A percentile compares a stretch with the other conserved stretches of the same genome.
Evolutionary conservation across 1,140 invertebrate genomes (phyloP).

Genomic region (Lutraria rhynchaena): DNA sequence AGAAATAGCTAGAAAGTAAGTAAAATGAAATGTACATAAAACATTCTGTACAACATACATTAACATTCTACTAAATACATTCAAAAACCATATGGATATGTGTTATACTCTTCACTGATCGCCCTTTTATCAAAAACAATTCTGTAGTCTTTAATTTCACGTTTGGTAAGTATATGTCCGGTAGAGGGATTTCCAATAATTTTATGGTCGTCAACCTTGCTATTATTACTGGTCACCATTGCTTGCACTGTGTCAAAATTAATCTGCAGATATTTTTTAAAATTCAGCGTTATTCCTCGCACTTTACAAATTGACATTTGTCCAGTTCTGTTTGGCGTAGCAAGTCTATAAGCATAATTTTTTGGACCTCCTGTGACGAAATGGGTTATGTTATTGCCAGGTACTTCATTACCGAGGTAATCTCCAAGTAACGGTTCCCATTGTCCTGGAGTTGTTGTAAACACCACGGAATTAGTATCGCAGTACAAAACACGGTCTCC

Average conservation of each 20-base stretch:
- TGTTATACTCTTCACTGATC: background rate
- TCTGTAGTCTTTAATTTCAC: constrained; percentile 26
- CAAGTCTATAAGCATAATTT: too few species aligned
- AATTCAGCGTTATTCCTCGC: constrained; percentile 42
- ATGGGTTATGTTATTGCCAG: constrained; percentile 21
- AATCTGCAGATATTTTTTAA: constrained; percentile 22
- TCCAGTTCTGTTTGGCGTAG: too few species aligned
- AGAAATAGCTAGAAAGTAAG: too few species aligned
- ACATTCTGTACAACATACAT: too few species aligned
- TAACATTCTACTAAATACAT: too few species aligned
- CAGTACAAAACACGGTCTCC: constrained; percentile 75
- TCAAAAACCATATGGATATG: constrained; percentile 26
- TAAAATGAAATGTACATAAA: too few species aligned
- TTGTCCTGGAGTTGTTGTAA: constrained; percentile 60
- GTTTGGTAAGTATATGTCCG: background rate
- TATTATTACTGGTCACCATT: constrained; percentile 12
- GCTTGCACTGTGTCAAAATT: constrained; percentile 15
- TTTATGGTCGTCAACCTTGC: constrained; percentile 3
- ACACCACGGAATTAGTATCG: constrained; percentile 80
- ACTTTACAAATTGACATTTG: constrained; percentile 37
- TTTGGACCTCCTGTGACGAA: too few species aligned
- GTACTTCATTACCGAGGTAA: constrained; percentile 16
- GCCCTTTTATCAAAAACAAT: constrained; percentile 35
- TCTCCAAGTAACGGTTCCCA: constrained; percentile 27
- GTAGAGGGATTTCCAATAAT: background rate